Conservation (phyloP, 2,113 vertebrate genomes). For the Pseudorhombus dupliciocellatus region DNA sequence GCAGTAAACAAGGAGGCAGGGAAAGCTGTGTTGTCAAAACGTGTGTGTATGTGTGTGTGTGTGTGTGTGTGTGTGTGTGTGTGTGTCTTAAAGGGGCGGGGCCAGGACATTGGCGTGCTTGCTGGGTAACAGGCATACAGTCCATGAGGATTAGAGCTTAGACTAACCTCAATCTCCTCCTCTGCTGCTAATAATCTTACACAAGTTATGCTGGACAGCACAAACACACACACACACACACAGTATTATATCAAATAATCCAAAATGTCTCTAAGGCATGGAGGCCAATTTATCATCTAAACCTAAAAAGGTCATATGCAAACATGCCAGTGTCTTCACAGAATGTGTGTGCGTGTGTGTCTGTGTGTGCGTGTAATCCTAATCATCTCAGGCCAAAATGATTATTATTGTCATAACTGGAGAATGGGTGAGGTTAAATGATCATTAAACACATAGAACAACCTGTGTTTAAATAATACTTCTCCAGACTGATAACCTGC, state of each 20-base stretch:
- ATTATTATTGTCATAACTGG: slow-evolving; percentile 51
- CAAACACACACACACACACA: slow-evolving; percentile 27
- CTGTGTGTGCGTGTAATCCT: slow-evolving; percentile 34
- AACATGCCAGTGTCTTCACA: not conserved
- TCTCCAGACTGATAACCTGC: too few relatives aligned
- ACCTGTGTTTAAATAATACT: not conserved
- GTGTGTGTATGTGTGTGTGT: slow-evolving; percentile 1
- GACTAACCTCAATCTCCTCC: slow-evolving; percentile 75
- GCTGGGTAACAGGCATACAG: slow-evolving; percentile 66
- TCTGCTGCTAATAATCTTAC: slow-evolving; percentile 74
- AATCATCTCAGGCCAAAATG: not conserved
- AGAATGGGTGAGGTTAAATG: slow-evolving; percentile 27
- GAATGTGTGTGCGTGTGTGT: not conserved
- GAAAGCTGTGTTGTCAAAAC: slow-evolving; percentile 12
- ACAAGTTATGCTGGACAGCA: slow-evolving; percentile 59
- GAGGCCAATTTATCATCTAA: not conserved
- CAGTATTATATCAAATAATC: slow-evolving; percentile 8
- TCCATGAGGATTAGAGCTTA: slow-evolving; percentile 71
- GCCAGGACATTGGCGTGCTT: slow-evolving; percentile 47
- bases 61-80: slow-evolving; percentile 1
- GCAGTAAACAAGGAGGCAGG: slow-evolving; percentile 44
- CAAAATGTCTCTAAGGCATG: too few relatives aligned
- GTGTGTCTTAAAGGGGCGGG: slow-evolving; percentile 42
- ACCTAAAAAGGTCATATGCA: not conserved
- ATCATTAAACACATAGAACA: slow-evolving; percentile 7